A percentile compares a stretch with the other conserved stretches of the same genome.
Evolutionary conservation across 2,797 vertebrate genomes (phyloP).

Genomic region (Erethizon dorsatum): DNA sequence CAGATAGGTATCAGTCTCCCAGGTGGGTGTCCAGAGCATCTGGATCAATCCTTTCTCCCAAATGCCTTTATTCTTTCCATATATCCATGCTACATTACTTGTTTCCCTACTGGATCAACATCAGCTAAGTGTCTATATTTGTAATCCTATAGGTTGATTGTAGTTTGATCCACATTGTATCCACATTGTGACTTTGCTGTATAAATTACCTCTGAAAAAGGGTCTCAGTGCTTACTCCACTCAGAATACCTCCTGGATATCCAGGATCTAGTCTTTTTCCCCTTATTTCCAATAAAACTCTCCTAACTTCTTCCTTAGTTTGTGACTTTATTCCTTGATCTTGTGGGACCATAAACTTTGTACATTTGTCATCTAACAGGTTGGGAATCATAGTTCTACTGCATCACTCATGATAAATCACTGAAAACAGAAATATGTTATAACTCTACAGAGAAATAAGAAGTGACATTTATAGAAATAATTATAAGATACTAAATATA

Average conservation of each 20-base stretch:
- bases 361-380: not conserved
- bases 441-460: constrained; percentile 64
- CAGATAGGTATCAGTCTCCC: not conserved
- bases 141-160: not conserved
- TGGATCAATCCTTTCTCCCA: not conserved
- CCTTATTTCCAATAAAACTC: not conserved
- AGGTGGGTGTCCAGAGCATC: not conserved
- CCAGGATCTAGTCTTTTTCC: not conserved
- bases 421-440: constrained; percentile 54
- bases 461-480: constrained; percentile 15
- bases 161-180: not conserved
- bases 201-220: not conserved
- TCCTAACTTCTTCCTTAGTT: not conserved
- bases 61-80: not conserved
- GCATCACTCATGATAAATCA: not conserved
- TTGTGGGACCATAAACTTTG: not conserved
- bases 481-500: constrained; percentile 6
- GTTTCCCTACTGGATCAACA: not conserved
- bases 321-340: not conserved
- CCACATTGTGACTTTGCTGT: not conserved
- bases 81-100: not conserved
- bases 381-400: not conserved
- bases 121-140: not conserved
- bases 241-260: not conserved
- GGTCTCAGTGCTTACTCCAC: not conserved